These are phyloP conservation scores for Tetragonula clypearis DNA, from an alignment of 1,140 invertebrate species.

Conservation along the genomic window DNA sequence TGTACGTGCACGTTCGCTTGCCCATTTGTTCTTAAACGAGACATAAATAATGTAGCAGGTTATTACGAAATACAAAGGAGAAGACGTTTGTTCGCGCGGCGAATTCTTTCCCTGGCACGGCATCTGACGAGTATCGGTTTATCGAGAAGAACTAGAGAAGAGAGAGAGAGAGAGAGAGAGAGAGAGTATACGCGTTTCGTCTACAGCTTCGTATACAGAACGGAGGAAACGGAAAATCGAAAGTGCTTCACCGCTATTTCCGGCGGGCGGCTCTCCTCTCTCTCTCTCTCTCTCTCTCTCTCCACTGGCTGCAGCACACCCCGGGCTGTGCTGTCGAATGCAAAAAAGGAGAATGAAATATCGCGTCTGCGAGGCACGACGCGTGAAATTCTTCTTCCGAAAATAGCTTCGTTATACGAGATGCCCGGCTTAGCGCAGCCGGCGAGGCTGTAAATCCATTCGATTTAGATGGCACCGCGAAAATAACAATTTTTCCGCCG, in stretches of 20 bases:
- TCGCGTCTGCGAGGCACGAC: constrained; percentile 53
- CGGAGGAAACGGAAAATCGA: constrained; percentile 60
- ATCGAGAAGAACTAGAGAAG: not conserved
- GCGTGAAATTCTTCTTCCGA: constrained; percentile 44
- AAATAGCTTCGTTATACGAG: constrained; percentile 50
- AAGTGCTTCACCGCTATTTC: constrained; percentile 56
- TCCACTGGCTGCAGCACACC: not conserved
- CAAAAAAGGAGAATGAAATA: constrained; percentile 63
- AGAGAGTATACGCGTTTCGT: constrained; percentile 20
- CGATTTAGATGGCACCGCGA: constrained; percentile 26
- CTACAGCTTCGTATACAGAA: constrained; percentile 13
- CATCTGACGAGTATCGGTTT: constrained; percentile 23
- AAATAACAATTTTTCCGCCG: constrained; percentile 34
- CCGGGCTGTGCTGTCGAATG: constrained; percentile 57
- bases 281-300: not conserved
- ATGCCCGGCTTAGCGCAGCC: constrained; percentile 3
- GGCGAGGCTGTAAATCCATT: constrained; percentile 27
- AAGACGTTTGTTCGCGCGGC: not conserved
- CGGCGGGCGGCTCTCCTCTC: not conserved
- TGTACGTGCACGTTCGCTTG: not conserved
- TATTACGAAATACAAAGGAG: not conserved
- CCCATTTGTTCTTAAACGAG: not conserved
- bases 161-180: too few relatives aligned
- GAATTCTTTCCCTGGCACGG: not conserved
- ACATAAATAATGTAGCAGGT: too few relatives aligned